Percentiles rank a stretch among this genome's conserved stretches.
These are phyloP conservation scores for Anthopleura xanthogrammica DNA, from an alignment of 92 coral and sea anemone genomes.

Conservation along the genomic window DNA sequence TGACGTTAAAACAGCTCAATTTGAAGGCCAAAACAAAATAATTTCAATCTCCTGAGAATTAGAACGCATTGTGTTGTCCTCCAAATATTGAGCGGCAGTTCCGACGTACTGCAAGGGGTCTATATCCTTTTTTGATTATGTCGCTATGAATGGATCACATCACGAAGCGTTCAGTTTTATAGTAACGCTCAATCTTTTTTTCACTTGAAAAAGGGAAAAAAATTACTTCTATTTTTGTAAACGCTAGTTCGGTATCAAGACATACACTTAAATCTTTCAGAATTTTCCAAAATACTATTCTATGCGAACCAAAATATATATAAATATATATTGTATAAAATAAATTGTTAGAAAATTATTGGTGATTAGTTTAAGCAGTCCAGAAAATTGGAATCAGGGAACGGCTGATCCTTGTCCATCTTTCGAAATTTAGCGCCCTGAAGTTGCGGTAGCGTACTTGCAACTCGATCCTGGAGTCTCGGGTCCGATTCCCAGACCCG, in stretches of 20 bases:
- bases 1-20: too few relatives aligned
- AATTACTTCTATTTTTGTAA: not conserved
- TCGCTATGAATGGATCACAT: not conserved
- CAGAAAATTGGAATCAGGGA: too few relatives aligned
- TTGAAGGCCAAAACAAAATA: too few relatives aligned
- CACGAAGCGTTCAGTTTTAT: not conserved
- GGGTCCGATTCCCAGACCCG: too few relatives aligned
- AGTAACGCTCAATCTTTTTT: not conserved
- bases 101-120: too few relatives aligned
- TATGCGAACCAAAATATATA: not conserved
- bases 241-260: not conserved
- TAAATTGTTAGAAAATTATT: not conserved
- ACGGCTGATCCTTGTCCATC: too few relatives aligned
- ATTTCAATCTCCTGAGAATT: too few relatives aligned
- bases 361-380: not conserved
- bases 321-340: conserved; percentile 2
- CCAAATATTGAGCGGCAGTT: too few relatives aligned
- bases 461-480: too few relatives aligned
- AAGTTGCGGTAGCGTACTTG: too few relatives aligned
- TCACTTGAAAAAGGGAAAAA: not conserved
- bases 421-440: too few relatives aligned
- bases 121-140: not conserved
- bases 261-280: not conserved
- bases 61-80: too few relatives aligned
- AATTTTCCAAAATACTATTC: conserved; percentile 3